Base-by-base conservation (phyloP, 2,113 vertebrate species). In the Solenodon paradoxus region DNA sequence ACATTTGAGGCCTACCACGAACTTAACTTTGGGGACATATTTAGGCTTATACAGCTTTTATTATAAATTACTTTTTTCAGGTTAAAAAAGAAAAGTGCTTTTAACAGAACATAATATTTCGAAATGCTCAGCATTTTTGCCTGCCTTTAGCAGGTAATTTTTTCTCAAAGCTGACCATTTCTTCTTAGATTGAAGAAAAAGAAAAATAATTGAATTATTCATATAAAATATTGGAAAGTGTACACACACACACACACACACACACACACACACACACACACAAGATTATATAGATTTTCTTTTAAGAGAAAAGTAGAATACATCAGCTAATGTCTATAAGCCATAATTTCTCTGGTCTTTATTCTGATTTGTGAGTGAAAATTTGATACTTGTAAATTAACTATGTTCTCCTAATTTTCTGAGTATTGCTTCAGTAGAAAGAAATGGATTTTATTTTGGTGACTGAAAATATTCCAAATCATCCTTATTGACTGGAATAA, bases 21-120 rank as follows among this genome's bases (percentile, higher is more conserved):
- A 93, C 85, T 91, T 94, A 96, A 96, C 66, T 81, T 92, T 91
- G 71, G 85, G 88, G 82, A 91, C 66, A 71, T 95, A 97, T 75
- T 95, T 96, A 85, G 85, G 55, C 77, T 94, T 94, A 77, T 96
- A 63, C 24, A 49, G 75, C 22, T 92, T 96, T 96, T 91, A 93
- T 93, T 93, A 92, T 93, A 90, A 96, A 95, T 96, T 96, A 83
- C 55, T 26, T 64, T 95, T 80, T 87, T 66, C 55, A 59, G n/a
- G 38, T 88, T 86, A 78, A 90, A 66, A 93, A 86, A 86, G 80
- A 88, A 90, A 88, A 82, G 49, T 66, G 5, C 57, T 49, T 84
- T 92, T 87, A 96, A 90, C 22, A 35, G 22, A 47, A 16, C 15
- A 94, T 11, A 64, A 5, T 10, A 45, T 90, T 95, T 93, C 87